Conservation (phyloP, 2,797 vertebrate species). For the Lagorchestes hirsutus region DNA sequence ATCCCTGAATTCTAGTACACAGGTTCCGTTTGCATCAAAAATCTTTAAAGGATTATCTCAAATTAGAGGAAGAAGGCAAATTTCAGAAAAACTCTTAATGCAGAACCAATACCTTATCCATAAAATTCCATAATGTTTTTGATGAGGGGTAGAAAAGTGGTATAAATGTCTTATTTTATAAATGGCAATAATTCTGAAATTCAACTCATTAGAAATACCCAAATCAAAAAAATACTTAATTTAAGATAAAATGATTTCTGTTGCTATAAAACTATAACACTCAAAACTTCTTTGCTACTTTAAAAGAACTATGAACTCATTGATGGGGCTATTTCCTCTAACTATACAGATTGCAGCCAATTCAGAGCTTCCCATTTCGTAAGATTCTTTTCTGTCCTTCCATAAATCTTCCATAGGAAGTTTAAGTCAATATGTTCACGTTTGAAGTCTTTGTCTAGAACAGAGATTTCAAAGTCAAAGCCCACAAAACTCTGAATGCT, state of each 20-base stretch:
- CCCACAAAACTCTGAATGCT: background rate
- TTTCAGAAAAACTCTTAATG: slow-evolving; percentile 5
- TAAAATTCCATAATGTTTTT: slow-evolving; percentile 9
- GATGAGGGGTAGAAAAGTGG: background rate
- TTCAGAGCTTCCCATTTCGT: background rate
- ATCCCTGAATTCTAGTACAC: slow-evolving; percentile 15
- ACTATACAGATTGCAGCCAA: background rate
- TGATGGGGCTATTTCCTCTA: background rate
- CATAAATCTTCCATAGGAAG: background rate
- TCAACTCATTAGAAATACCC: slow-evolving; percentile 14
- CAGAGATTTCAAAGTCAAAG: background rate
- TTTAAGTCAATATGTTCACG: background rate
- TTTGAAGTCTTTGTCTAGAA: background rate
- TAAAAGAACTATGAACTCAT: background rate
- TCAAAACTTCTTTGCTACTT: background rate
- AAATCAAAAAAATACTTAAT: slow-evolving; percentile 10
- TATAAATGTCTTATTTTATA: background rate
- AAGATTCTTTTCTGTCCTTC: background rate
- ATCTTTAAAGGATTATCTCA: background rate
- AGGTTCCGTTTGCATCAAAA: background rate
- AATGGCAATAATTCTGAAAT: background rate
- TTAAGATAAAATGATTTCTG: background rate
- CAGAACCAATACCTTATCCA: slow-evolving; percentile 18
- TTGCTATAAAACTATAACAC: background rate
- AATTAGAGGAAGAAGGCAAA: slow-evolving; percentile 21